These are phyloP conservation scores for Melangyna quadrimaculata DNA, from an alignment of 2,888 invertebrate genomes.

Conservation along the genomic window DNA sequence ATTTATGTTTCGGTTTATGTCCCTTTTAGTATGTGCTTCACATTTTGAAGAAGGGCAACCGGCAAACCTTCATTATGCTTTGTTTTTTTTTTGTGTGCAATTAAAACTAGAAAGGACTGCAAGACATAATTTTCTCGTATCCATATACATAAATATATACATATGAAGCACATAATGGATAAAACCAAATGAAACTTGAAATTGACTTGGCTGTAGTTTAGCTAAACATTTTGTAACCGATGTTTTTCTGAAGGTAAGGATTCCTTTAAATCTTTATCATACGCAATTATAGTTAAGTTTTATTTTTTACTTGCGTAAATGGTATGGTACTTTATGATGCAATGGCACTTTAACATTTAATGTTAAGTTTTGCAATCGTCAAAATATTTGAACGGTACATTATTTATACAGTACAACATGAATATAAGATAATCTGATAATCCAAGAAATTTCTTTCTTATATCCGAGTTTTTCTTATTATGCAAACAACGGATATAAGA, in stretches of 20 bases:
- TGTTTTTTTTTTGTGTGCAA: not conserved
- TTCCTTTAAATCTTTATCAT: not conserved
- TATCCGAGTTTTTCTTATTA: no score
- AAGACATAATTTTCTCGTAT: not conserved
- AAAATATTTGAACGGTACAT: no score
- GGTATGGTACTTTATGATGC: no score
- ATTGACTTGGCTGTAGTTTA: not conserved
- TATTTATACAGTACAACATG: no score
- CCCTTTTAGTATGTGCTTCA: not conserved
- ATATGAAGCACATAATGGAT: not conserved
- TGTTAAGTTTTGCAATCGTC: no score
- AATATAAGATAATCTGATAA: no score
- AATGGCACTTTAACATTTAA: no score
- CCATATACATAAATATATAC: not conserved
- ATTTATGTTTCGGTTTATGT: conserved; percentile 9
- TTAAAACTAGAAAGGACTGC: not conserved
- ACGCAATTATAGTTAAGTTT: not conserved
- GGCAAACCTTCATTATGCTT: not conserved
- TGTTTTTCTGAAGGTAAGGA: not conserved
- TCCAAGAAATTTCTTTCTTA: no score
- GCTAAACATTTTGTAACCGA: not conserved
- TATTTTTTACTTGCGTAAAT: no score
- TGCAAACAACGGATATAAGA: no score
- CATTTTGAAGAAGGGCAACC: not conserved
- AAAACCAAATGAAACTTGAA: not conserved